Evolutionary conservation across 2,888 invertebrate species (phyloP), one percentile per base, ranked within the genome.

Genomic region (Bombylius discolor): DNA sequence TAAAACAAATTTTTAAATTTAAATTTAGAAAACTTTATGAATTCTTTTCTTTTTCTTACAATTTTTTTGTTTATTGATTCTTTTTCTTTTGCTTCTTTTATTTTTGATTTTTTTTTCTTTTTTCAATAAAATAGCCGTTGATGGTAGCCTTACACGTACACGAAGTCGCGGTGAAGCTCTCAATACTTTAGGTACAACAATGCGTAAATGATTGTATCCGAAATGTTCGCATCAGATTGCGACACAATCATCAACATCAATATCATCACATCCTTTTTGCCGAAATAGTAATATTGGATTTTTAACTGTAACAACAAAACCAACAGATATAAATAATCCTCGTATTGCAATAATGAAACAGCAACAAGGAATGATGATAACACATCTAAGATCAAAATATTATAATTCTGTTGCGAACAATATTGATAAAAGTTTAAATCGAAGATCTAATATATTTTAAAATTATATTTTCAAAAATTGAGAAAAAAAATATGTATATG

Each of bases 81-180:
- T 36, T 39, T 33, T 14, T 47, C 23, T 45, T 34, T n/a, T n/a
- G n/a, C 45, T 52, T 44, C 33, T 56, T 23, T 23, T 23, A 23
- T 2, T 23, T 23, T 23, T 23, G 23, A 23, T 23, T 23, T 23
- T 23, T 23, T 3, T 23, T 23, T 23, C 3, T 23, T 23, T 23
- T 23, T 23, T 2, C 1, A 23, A 23, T 23, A 3, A 23, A 23
- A 65, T 74, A 65, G 47, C 69, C 84, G 83, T 80, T 67, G 84
- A 85, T 69, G 82, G 81, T 60, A 75, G 81, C 63, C 73, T 89
- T 70, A 84, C 87, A 71, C 81, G 89, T 71, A 86, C 88, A 64
- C 80, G 85, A 71, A 89, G 89, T 76, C 85, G 89, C 73, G 85
- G 87, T 65, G 89, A 89, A 70, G 85, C 87, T 66, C 80, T 89